Evolutionary conservation across 2,797 vertebrate species (phyloP), one percentile per base, ranked within the genome.

Genomic region (Spinus pinus): DNA sequence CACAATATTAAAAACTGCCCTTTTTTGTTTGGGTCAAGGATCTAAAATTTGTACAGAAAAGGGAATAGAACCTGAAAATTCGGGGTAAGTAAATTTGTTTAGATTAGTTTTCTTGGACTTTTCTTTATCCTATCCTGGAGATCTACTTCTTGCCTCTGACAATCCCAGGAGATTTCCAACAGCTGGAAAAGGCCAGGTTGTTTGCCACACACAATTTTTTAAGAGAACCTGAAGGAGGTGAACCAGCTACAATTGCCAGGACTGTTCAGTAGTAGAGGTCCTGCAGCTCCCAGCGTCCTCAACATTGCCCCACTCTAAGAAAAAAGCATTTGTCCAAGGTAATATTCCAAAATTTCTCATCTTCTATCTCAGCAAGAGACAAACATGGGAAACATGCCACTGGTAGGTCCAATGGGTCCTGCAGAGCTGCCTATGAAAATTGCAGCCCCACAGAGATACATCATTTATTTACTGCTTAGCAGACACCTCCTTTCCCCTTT

Each of bases 231-330:
- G 41, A 33, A 69, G 22, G 10, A 65, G 19, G 8, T 60, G 53
- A 67, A 42, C 9, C 16, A 86, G n/a, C 4, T 28, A 37, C 0
- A 0, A 17, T 14, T 70, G 57, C 25, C 20, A 20, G 11, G 3
- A 25, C 10, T 54, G 22, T 3, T 51, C 13, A 51, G 30, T 27
- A 62, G 16, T n/a, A 17, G 30, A 31, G 6, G 16, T 66, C 35
- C 15, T 33, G 35, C 17, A 61, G 25, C 30, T 73, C 19, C 18
- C 33, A 61, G 17, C 4, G 14, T 47, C 61, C 39, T 31, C 56
- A 78, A 1, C 7, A 7, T 15, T 72, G 7, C 2, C 14, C 21
- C 22, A 12, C 11, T 51, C 23, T 35, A 28, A 65, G 51, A 49
- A 6, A 74, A 54, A 93, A 47, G 14, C 4, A 3, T 42, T n/a